Conservation (phyloP, 2,888 invertebrate species). For the Synanthedon vespiformis region DNA sequence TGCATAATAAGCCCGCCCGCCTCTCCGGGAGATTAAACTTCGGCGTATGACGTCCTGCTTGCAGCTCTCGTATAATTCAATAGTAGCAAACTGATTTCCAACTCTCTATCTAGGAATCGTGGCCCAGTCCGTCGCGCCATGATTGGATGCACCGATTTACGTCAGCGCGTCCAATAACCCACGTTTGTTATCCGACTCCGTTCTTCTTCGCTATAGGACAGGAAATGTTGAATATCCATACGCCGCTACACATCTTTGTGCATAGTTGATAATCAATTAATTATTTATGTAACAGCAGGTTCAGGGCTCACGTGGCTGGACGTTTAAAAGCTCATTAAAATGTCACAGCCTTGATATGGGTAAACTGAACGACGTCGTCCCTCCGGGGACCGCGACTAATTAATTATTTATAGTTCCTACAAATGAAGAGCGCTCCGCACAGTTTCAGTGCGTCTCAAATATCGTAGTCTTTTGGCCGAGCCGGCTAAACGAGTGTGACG, state of each 20-base stretch:
- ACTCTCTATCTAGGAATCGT: slow-evolving; percentile 33
- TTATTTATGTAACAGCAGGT: slow-evolving; percentile 36
- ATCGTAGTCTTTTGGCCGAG: slow-evolving; percentile 12
- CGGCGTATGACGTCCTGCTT: slow-evolving; percentile 59
- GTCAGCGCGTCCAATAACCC: slow-evolving; percentile 18
- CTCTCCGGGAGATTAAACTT: slow-evolving; percentile 65
- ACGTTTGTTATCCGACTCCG: slow-evolving; percentile 26
- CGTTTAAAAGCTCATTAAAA: slow-evolving; percentile 60
- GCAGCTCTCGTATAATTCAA: slow-evolving; percentile 64
- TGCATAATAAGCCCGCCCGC: slow-evolving; percentile 63
- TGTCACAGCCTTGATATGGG: slow-evolving; percentile 54
- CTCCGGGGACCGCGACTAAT: slow-evolving; percentile 34
- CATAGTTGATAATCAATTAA: slow-evolving; percentile 23
- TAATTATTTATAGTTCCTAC: slow-evolving; percentile 58
- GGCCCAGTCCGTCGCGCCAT: slow-evolving; percentile 14
- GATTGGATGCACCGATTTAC: slow-evolving; percentile 48
- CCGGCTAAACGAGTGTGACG: slow-evolving; percentile 10
- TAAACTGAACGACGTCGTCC: slow-evolving; percentile 31
- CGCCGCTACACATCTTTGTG: slow-evolving; percentile 16
- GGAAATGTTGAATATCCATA: slow-evolving; percentile 36
- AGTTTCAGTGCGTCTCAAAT: slow-evolving; percentile 12
- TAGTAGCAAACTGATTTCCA: slow-evolving; percentile 64
- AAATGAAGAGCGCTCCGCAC: slow-evolving; percentile 19
- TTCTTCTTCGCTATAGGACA: slow-evolving; percentile 33
- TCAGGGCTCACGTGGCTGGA: slow-evolving; percentile 35